phyloP scores from a whole-genome alignment of 2,797 vertebrate species.

The Euthynnus affinis region DNA sequence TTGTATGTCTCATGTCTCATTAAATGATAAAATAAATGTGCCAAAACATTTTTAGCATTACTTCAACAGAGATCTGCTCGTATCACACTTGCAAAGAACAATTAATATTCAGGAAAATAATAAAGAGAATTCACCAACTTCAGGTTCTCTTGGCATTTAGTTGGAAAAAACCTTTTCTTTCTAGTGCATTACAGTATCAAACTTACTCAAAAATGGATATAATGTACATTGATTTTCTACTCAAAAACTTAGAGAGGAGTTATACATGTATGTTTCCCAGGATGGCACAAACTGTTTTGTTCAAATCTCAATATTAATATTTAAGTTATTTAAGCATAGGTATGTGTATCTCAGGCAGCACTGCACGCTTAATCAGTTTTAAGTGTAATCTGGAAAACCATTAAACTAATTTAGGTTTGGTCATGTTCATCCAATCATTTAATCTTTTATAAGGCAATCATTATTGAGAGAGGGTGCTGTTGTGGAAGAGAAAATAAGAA shows the following conservation, averaged over 20 bases:
- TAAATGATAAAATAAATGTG: conserved; percentile 1
- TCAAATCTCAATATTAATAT: conserved; percentile 1
- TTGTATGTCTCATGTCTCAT: background rate
- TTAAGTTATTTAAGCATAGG: conserved; percentile 1
- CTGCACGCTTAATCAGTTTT: background rate
- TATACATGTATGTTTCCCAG: background rate
- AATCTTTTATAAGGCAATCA: background rate
- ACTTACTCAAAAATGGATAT: background rate
- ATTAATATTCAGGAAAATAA: background rate
- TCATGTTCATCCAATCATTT: background rate
- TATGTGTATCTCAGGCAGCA: background rate
- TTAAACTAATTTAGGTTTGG: background rate
- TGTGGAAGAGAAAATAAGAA: background rate
- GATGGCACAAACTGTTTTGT: background rate
- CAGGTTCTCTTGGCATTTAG: conserved; percentile 20
- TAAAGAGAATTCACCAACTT: background rate
- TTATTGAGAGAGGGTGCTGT: background rate
- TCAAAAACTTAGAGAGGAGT: background rate
- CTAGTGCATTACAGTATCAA: background rate
- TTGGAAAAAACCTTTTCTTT: background rate
- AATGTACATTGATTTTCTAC: conserved; percentile 1
- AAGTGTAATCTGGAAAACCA: background rate
- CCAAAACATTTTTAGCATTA: background rate
- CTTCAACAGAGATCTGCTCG: background rate
- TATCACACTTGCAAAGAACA: background rate